These are phyloP conservation scores for Noctuana brunneofusca DNA, from an alignment of 2,888 invertebrate genomes.

Conservation along the genomic window DNA sequence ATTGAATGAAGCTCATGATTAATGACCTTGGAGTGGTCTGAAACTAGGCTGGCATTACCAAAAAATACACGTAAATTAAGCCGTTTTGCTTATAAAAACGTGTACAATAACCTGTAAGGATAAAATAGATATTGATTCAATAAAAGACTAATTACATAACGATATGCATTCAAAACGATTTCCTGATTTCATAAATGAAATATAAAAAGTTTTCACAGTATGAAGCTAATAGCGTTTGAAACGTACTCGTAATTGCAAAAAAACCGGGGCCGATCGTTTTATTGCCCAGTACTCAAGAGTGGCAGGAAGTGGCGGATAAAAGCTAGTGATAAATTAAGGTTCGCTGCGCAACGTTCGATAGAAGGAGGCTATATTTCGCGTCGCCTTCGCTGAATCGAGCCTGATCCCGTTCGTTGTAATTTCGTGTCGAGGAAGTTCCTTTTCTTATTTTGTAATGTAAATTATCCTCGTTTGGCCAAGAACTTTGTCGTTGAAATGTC, in stretches of 20 bases:
- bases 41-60: no score
- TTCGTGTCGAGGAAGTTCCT: conserved; percentile 59
- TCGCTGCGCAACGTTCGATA: conserved; percentile 46
- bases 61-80: no score
- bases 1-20: no score
- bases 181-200: no score
- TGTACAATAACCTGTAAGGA: no score
- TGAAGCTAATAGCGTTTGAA: not conserved
- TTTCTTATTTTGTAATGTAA: conserved; percentile 68
- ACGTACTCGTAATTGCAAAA: conserved; percentile 5
- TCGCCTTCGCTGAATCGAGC: conserved; percentile 47
- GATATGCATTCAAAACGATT: no score
- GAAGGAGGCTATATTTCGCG: conserved; percentile 52
- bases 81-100: no score
- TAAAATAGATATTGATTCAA: no score
- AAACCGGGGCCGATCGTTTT: conserved; percentile 48
- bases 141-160: no score
- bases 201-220: not conserved
- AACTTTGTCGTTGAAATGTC: conserved; percentile 47
- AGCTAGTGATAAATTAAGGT: conserved; percentile 57
- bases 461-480: conserved; percentile 54
- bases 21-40: no score
- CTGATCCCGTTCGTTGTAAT: conserved; percentile 59
- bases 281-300: conserved; percentile 46
- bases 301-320: conserved; percentile 46